Evolutionary conservation across 2,797 vertebrate species (phyloP).

Genomic region (Chiroxiphia lanceolata): DNA sequence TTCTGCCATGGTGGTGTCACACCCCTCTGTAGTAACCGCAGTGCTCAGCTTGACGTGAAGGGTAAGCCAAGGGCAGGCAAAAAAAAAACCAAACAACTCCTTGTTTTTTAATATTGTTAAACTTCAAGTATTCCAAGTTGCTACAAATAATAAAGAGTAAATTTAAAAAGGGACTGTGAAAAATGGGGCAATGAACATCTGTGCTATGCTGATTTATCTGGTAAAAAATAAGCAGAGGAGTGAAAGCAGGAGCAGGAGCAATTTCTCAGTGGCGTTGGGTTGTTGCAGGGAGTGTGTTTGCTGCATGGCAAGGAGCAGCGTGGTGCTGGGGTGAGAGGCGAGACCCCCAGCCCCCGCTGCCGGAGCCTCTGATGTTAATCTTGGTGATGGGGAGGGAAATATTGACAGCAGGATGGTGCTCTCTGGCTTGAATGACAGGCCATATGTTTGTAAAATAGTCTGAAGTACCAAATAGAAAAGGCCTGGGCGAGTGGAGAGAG

Average conservation of each 20-base stretch:
- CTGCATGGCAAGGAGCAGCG: slow-evolving; percentile 15
- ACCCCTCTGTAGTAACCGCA: background rate
- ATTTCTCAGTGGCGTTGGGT: background rate
- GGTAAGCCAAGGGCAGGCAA: slow-evolving; percentile 42
- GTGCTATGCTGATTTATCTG: slow-evolving; percentile 21
- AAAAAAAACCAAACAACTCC: background rate
- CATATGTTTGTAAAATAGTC: slow-evolving; percentile 49
- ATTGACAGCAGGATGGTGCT: slow-evolving; percentile 55
- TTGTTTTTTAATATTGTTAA: slow-evolving; percentile 16
- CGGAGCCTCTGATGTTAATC: slow-evolving; percentile 27
- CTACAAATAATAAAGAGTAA: slow-evolving; percentile 50
- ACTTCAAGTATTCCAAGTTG: slow-evolving; percentile 5
- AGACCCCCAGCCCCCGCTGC: background rate
- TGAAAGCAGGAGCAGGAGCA: slow-evolving; percentile 2
- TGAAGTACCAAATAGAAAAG: slow-evolving; percentile 38
- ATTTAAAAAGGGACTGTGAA: slow-evolving; percentile 44
- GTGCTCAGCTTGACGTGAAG: background rate
- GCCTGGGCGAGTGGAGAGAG: slow-evolving; percentile 6
- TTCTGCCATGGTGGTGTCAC: background rate
- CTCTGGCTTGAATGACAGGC: slow-evolving; percentile 53
- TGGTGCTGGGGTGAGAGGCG: background rate
- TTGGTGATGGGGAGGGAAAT: slow-evolving; percentile 58
- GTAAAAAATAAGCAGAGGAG: slow-evolving; percentile 20
- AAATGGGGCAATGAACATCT: slow-evolving; percentile 45
- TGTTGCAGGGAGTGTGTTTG: background rate